Evolutionary conservation across 2,888 invertebrate species (phyloP).

Genomic region (Brenthis hecate): DNA sequence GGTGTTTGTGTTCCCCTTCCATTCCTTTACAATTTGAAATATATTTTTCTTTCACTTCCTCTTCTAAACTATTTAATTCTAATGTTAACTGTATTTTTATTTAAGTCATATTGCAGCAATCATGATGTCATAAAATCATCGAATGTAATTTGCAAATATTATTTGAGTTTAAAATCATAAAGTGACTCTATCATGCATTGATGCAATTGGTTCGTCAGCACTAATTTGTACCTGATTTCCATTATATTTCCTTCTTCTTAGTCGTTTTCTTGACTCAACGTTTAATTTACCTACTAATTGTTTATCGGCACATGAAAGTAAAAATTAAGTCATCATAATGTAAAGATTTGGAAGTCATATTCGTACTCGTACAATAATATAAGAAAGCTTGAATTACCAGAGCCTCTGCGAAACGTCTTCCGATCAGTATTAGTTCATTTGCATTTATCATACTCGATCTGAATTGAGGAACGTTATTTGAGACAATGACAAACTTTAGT

Average conservation of each 20-base stretch:
- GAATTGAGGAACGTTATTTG: constrained; percentile 72
- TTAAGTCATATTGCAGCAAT: constrained; percentile 62
- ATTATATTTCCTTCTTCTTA: constrained; percentile 49
- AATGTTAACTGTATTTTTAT: constrained; percentile 40
- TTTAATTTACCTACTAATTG: constrained; percentile 59
- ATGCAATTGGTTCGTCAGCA: constrained; percentile 63
- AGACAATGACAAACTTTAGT: constrained; percentile 37
- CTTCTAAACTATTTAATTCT: constrained; percentile 22
- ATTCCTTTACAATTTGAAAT: constrained; percentile 56
- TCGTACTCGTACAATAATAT: constrained; percentile 48
- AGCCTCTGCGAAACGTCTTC: constrained; percentile 72
- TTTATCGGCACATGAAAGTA: constrained; percentile 82
- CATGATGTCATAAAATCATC: constrained; percentile 41
- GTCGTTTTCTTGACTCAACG: constrained; percentile 51
- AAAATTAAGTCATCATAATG: constrained; percentile 51
- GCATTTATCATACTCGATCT: constrained; percentile 59
- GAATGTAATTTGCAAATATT: constrained; percentile 14
- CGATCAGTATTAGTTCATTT: constrained; percentile 45
- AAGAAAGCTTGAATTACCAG: constrained; percentile 50
- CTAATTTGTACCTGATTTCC: constrained; percentile 57
- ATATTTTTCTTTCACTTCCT: constrained; percentile 41
- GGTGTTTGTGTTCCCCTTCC: constrained; percentile 78
- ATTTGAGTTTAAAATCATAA: constrained; percentile 10
- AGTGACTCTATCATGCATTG: constrained; percentile 50
- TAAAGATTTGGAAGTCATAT: constrained; percentile 43